These are phyloP conservation scores for Propithecus coquereli DNA, from an alignment of 2,113 vertebrate genomes.

Conservation along the genomic window DNA sequence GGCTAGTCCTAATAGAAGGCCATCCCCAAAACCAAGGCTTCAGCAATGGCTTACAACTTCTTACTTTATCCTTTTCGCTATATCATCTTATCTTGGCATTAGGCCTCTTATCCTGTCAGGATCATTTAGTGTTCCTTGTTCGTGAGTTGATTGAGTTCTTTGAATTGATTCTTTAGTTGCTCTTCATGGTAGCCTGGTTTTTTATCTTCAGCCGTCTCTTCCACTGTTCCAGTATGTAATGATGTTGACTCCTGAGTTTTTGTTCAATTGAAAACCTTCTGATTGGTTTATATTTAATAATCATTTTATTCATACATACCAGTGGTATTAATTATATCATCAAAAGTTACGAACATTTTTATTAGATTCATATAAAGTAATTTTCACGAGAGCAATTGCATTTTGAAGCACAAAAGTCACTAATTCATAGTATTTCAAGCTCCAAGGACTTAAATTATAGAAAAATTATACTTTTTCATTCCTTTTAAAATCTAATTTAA, in stretches of 20 bases:
- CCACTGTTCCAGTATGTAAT: background rate
- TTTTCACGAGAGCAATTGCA: background rate
- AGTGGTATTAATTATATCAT: background rate
- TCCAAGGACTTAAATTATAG: background rate
- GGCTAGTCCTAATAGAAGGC: background rate
- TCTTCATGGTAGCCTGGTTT: background rate
- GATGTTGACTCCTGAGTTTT: background rate
- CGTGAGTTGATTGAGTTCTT: background rate
- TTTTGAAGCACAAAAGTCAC: constrained; percentile 2
- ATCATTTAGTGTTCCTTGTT: background rate
- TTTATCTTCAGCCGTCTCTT: background rate
- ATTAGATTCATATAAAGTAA: background rate
- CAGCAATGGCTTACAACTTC: background rate
- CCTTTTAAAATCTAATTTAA: background rate
- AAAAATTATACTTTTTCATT: background rate
- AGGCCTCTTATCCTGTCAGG: background rate
- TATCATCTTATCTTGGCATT: background rate
- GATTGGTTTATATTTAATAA: background rate
- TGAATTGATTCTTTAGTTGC: background rate
- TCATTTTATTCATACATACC: background rate
- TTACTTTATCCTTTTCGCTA: background rate
- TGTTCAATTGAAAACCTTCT: background rate
- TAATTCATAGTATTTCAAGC: background rate
- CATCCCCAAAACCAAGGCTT: background rate
- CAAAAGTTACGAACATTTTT: background rate